Evolutionary conservation across 2,797 vertebrate species (phyloP).

Genomic region (Phoebastria nigripes): DNA sequence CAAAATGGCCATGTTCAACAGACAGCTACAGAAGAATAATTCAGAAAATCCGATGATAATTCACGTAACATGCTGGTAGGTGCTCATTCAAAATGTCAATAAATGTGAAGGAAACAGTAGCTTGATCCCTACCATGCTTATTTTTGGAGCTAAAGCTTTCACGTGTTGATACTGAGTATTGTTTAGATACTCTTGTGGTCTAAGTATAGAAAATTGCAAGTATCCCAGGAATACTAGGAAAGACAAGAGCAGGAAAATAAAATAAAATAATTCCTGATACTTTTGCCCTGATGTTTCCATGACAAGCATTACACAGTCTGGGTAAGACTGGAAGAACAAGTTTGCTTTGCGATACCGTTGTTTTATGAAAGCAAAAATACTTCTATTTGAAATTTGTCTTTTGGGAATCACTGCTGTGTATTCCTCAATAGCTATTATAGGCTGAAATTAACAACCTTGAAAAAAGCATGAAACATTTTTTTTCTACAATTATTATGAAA

Average conservation of each 20-base stretch:
- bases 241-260: not conserved
- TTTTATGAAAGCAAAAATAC: not conserved
- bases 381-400: not conserved
- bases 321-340: not conserved
- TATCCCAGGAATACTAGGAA: not conserved
- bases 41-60: not conserved
- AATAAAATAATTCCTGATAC: not conserved
- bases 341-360: not conserved
- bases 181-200: not conserved
- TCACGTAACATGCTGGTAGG: not conserved
- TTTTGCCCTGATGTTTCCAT: not conserved
- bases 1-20: not conserved
- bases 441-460: not conserved
- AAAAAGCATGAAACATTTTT: not conserved
- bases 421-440: not conserved
- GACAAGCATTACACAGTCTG: not conserved
- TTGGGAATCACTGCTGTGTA: not conserved
- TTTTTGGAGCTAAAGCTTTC: not conserved
- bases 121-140: not conserved
- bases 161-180: not conserved
- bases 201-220: not conserved
- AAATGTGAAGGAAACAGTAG: not conserved
- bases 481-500: not conserved
- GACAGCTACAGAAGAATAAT: not conserved
- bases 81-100: not conserved